Evolutionary conservation across 2,888 invertebrate genomes (phyloP).

Genomic region (Muschampia plurimacula): DNA sequence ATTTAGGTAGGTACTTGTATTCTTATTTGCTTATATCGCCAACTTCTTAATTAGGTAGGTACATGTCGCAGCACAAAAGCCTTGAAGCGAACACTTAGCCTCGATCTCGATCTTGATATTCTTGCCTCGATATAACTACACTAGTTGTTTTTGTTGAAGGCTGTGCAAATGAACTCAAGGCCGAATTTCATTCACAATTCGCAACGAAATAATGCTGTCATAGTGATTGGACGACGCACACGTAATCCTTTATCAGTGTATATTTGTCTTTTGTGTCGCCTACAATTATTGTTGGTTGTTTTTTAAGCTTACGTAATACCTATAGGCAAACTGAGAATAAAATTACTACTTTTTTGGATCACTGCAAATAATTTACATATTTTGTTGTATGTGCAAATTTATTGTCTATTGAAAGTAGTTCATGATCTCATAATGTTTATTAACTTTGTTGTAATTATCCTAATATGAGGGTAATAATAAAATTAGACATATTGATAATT

Average conservation of each 20-base stretch:
- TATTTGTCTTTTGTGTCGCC: neutral
- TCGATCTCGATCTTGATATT: slow-evolving; percentile 37
- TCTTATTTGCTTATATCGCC: neutral
- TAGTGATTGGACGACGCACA: neutral
- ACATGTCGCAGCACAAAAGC: slow-evolving; percentile 8
- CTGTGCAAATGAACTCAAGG: slow-evolving; percentile 39
- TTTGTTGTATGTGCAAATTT: no score
- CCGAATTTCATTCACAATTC: slow-evolving; percentile 41
- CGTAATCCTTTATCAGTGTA: slow-evolving; percentile 16
- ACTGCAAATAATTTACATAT: no score
- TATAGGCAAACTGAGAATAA: no score
- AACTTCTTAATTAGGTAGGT: slow-evolving; percentile 19
- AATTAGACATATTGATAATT: no score
- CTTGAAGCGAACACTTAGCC: slow-evolving; percentile 22
- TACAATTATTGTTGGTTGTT: neutral
- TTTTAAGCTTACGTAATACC: no score
- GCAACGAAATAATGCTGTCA: slow-evolving; percentile 7
- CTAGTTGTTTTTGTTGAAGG: slow-evolving; percentile 29
- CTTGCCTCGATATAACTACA: slow-evolving; percentile 11
- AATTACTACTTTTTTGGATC: no score
- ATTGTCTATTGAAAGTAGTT: no score
- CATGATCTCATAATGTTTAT: no score
- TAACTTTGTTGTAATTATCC: no score
- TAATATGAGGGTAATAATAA: no score
- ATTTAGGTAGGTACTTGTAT: no score